Conservation (phyloP, 64 coral and sea anemone species). For the Porites australiensis region DNA sequence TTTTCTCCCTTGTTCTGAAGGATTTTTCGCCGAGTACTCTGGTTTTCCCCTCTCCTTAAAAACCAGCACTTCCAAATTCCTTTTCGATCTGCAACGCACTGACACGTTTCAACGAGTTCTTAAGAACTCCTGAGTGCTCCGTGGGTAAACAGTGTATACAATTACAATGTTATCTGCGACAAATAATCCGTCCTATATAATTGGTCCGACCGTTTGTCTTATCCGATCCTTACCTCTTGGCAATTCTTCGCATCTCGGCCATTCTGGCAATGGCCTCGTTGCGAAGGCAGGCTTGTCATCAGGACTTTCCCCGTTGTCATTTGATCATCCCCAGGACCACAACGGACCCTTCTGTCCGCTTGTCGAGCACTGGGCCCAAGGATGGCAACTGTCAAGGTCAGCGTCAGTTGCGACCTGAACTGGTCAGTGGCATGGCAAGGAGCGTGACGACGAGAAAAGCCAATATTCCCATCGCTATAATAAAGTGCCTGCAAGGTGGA, state of each 20-base stretch:
- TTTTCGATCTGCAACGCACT: too few species aligned
- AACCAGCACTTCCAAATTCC: too few species aligned
- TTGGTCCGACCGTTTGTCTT: not conserved
- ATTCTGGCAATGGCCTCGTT: constrained; percentile 10
- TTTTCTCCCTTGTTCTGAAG: too few species aligned
- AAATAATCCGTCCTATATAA: not conserved
- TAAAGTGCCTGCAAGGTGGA: not conserved
- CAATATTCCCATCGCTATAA: constrained; percentile 1
- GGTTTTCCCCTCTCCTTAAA: too few species aligned
- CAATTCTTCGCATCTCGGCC: constrained; percentile 2
- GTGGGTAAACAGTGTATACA: too few species aligned
- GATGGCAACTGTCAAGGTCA: constrained; percentile 33
- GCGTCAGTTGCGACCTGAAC: not conserved
- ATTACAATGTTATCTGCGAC: too few species aligned
- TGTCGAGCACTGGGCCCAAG: constrained; percentile 1
- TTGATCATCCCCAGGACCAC: constrained; percentile 35
- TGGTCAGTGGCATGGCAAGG: constrained; percentile 11
- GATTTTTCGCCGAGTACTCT: too few species aligned
- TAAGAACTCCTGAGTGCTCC: too few species aligned
- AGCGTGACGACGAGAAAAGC: constrained; percentile 15
- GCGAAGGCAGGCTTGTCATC: constrained; percentile 12
- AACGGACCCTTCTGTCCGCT: constrained; percentile 5
- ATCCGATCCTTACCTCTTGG: not conserved
- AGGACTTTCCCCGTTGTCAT: not conserved
- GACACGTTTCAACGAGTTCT: too few species aligned